Evolutionary conservation across 2,888 invertebrate genomes (phyloP), one percentile per base, ranked within the genome.

Genomic region (Drosophila mercatorum): DNA sequence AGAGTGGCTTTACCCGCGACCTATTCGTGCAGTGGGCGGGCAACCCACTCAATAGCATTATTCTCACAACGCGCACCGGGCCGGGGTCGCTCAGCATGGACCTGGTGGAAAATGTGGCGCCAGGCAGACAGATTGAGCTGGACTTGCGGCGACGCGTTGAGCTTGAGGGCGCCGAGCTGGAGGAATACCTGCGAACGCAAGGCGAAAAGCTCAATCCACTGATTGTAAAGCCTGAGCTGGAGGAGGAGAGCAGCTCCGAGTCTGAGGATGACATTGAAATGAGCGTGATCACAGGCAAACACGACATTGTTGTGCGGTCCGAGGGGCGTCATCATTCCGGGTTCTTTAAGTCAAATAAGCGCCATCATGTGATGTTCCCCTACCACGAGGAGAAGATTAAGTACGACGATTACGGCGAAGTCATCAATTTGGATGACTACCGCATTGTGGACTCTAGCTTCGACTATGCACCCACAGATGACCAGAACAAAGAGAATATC

Each of bases 331-430:
- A 93, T 91, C 95, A 95, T 81, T 95, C 94, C 80, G 97, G 97
- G 62, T 97, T 97, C 90, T 97, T 97, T 91, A 97, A 97, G 92
- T 96, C 95, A 3, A 96, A 95, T 62, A 97, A 98, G 93, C 97
- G 98, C 64, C 97, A 98, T 86, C 97, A 98, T 92, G 98, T 98
- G 0, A 99, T 99, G 97, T 99, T 97, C 93, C 99, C 99, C 1
- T 97, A 96, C 91, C 95, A 96, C 52, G 99, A 99, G 92, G 98
- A 98, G 71, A 96, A 98, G 91, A 94, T 98, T 36, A 95, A 97
- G 91, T 95, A 95, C 89, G 99, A 99, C 88, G 99, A 99, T 92
- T 99, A 99, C 91, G 99, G 99, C 0, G 99, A 99, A 93, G 95
- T 98, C 47, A 97, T 99, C 63, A 95, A 97, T 93, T 95, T 97